Evolutionary conservation across 2,888 invertebrate genomes (phyloP), one percentile per base, ranked within the genome.

Genomic region (Cartodere bifasciata): DNA sequence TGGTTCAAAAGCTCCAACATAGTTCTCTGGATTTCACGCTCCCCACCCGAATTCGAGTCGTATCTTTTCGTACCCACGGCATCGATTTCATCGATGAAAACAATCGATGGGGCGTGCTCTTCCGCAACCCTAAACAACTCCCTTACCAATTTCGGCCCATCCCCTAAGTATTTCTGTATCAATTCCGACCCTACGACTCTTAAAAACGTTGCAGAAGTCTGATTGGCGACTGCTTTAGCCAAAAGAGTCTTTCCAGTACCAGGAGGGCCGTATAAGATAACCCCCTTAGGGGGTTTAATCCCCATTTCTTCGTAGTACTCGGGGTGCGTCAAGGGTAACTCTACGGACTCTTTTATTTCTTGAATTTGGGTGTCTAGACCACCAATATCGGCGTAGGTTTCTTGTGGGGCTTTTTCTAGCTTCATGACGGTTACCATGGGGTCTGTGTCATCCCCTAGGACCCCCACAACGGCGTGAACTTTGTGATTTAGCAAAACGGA

Each of bases 351-450:
- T 62, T 92, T 92, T 37, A 92, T 92, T 63, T 92, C 87, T 58
- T 91, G 97, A 55, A 98, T 98, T 63, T 98, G 98, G 17, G 85
- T 86, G 54, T 95, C 95, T 7, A 97, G 66, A 10, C 94, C 95
- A 52, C 95, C 95, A 58, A 97, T 97, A 63, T 94, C 98, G 9
- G 97, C 97, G 57, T 98, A 98, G 0, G 97, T 98, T 64, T 98
- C 98, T 58, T 94, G 95, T 1, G 98, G 98, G 5, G 98, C 98
- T 55, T 99, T 99, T 56, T 99, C 98, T 25, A 98, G 64, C 60
- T 98, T 99, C 98, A 98, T 99, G 2, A 99, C 98, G 7, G 95
- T 97, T 2, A 99, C 98, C 97, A 98, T 98, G 3, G 98, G 98
- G 63, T 99, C 98, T 7, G 95, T 97, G 55, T 98, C 97, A 63